Percentiles rank a stretch among this genome's conserved stretches.
phyloP scores from a whole-genome alignment of 2,888 invertebrate genomes.

The Ennomos erosarius region DNA sequence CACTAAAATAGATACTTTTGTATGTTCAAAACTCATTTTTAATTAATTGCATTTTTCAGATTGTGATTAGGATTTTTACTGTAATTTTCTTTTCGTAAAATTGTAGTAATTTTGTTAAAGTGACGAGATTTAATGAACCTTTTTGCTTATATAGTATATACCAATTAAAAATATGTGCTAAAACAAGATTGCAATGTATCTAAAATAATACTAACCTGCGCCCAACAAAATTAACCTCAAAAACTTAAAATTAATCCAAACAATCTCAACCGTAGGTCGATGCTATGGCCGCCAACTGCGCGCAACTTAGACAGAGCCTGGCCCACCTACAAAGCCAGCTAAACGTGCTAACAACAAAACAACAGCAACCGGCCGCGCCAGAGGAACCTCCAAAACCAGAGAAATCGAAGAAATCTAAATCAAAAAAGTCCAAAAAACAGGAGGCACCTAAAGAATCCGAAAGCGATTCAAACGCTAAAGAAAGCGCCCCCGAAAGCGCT shows the following conservation, averaged over 20 bases:
- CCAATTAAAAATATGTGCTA: neutral
- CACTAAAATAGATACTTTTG: too few relatives aligned
- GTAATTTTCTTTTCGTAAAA: too few relatives aligned
- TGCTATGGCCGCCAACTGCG: slow-evolving; percentile 86
- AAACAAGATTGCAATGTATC: too few relatives aligned
- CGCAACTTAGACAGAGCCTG: slow-evolving; percentile 85
- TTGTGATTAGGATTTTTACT: too few relatives aligned
- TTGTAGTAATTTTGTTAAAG: too few relatives aligned
- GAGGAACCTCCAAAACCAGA: slow-evolving; percentile 70
- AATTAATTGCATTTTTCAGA: too few relatives aligned
- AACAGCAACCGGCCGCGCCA: slow-evolving; percentile 36
- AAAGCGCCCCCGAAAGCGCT: slow-evolving; percentile 22
- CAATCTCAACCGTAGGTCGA: slow-evolving; percentile 72
- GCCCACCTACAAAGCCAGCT: slow-evolving; percentile 85
- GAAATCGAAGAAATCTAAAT: slow-evolving; percentile 72
- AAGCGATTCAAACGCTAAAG: slow-evolving; percentile 36
- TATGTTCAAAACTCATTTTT: too few relatives aligned
- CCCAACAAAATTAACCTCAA: too few relatives aligned
- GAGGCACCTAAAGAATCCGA: slow-evolving; percentile 46
- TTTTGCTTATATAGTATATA: neutral
- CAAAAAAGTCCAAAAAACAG: slow-evolving; percentile 64
- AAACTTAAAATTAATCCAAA: slow-evolving; percentile 3
- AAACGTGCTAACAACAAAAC: slow-evolving; percentile 72
- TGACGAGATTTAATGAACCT: too few relatives aligned
- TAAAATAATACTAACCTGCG: too few relatives aligned